Evolutionary conservation across 2,113 vertebrate genomes (phyloP), one percentile per base, ranked within the genome.

Genomic region (Engystomops pustulosus): DNA sequence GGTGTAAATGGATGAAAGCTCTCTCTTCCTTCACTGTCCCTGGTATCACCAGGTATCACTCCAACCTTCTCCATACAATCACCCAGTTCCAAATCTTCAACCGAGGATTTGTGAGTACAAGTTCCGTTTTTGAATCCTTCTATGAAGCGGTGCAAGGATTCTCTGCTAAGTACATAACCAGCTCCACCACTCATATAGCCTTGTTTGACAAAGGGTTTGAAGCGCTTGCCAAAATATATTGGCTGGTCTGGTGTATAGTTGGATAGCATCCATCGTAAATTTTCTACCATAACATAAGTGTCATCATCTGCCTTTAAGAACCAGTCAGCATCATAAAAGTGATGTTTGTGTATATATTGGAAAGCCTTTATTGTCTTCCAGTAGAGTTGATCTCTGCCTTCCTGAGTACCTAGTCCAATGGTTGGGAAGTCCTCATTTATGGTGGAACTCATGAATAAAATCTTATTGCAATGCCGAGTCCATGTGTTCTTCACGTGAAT

Each of bases 11-110:
- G 93, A 34, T 95, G 92, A 79, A 94, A 95, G 0, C 91, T 94
- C 87, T 95, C 94, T 0, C 88, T 72, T 1, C 90, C 87, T 30
- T 86, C 30, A 0, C 92, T 87, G 74, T 95, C 93, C 67, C 92
- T 89, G 1, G 92, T 93, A 69, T 94, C 94, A 0, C 89, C 93
- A 0, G 91, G 91, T 62, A 87, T 23, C 38, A 94, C 93, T 0
- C 92, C 94, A 88, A 94, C 89, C 83, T 92, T 92, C 90, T 95
- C 91, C 90, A 95, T 88, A 88, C 94, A 93, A 90, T 91, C 93
- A 0, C 94, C 93, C 83, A 95, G 84, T 0, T 94, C 94, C 68
- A 92, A 27, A 85, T 95, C 95, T 89, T 94, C 93, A 18, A 92
- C 90, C 0, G 94, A 70, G 1, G 90, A 90, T 9, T 80, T 90